Evolutionary conservation across 2,888 invertebrate species (phyloP), one percentile per base, ranked within the genome.

Genomic region (Epirrita christyi): DNA sequence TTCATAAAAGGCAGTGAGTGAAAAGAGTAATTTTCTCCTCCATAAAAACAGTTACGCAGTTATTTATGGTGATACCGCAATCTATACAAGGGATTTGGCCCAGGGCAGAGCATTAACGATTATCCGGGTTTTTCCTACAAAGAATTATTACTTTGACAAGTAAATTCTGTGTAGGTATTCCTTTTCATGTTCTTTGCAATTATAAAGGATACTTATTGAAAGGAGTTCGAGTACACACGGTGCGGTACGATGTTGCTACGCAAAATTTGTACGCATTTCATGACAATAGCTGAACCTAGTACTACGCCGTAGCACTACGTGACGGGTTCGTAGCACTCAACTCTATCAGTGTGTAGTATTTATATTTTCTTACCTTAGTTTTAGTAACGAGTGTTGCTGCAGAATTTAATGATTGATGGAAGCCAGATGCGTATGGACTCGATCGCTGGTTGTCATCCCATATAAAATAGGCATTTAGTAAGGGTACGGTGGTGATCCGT

Each of bases 31-130:
- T 84, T 83, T 84, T 83, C 83, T 86, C 86, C 86, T 84, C 87
- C 87, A 89, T 88, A 90, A 89, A 90, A 90, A 88, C 88, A 88
- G 87, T 87, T 87, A 83, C 83, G 80, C 78, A 83, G 88, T 88
- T 90, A 91, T 91, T 91, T 91, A 89, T 87, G 86, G 81, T 84
- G 89, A 86, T 86, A 86, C 87, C 87, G 83, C 89, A 86, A 88
- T 89, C 88, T 88, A 87, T 90, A 87, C 85, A 86, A 82, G 86
- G 86, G 88, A 86, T 88, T 87, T 78, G 72, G 85, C 89, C 79
- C 73, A 72, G 75, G 85, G 89, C 86, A 76, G 80, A 82, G 84
- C 82, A 88, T 91, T 88, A 88, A 87, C 87, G 89, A 88, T 87
- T 88, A 88, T 85, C 83, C 83, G 78, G 72, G 80, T 76, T 83